Evolutionary conservation across 2,113 vertebrate genomes (phyloP).

Genomic region (Mesembrinibis cayennensis): DNA sequence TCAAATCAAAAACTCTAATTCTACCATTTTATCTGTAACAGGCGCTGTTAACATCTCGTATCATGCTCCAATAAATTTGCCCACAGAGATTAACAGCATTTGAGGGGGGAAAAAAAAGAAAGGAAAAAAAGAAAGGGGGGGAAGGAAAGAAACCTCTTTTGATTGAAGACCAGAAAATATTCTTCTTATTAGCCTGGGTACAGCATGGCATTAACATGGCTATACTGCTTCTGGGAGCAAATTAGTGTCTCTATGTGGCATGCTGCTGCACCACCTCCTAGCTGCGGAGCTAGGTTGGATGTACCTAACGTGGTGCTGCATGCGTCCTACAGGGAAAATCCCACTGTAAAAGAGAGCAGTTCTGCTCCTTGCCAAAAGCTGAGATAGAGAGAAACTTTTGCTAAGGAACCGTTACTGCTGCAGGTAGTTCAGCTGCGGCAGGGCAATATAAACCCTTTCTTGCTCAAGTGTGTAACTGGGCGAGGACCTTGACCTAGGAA

Average conservation of each 20-base stretch:
- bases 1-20: constrained; percentile 57
- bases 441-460: neutral
- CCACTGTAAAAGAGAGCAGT: neutral
- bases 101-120: neutral
- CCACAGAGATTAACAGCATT: constrained; percentile 46
- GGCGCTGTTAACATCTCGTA: constrained; percentile 39
- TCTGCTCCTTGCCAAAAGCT: neutral
- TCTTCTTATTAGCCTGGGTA: neutral
- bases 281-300: neutral
- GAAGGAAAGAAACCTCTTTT: neutral
- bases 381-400: neutral
- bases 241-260: neutral
- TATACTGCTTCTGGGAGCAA: neutral
- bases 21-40: constrained; percentile 44
- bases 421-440: neutral
- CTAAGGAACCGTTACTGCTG: neutral
- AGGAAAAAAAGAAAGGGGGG: neutral
- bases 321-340: neutral
- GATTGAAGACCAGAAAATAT: neutral
- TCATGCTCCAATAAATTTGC: constrained; percentile 64
- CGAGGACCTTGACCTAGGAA: neutral
- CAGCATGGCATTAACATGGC: neutral
- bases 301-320: neutral
- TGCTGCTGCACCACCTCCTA: neutral
- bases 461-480: neutral